These are phyloP conservation scores for Drosophila melanica DNA, from an alignment of 1,140 invertebrate genomes.

Conservation along the genomic window DNA sequence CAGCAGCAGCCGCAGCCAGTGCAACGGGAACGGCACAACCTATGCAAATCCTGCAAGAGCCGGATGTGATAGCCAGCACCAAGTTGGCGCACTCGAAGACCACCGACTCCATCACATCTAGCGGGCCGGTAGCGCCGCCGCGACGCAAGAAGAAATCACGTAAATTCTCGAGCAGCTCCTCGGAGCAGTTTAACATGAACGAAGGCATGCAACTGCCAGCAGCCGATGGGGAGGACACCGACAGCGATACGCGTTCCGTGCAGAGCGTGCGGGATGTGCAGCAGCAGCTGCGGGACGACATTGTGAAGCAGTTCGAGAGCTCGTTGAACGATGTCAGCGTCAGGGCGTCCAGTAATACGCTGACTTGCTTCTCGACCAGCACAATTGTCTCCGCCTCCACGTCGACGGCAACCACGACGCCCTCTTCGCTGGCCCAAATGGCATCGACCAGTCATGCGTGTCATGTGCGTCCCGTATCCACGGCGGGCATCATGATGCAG, in stretches of 20 bases:
- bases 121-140: constrained; percentile 91
- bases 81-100: constrained; percentile 87
- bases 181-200: constrained; percentile 74
- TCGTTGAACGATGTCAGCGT: constrained; percentile 70
- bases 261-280: constrained; percentile 80
- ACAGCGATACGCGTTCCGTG: constrained; percentile 80
- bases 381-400: constrained; percentile 71
- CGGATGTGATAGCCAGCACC: constrained; percentile 97
- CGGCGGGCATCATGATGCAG: constrained; percentile 87
- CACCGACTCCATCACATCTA: constrained; percentile 80
- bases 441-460: constrained; percentile 83
- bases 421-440: constrained; percentile 84
- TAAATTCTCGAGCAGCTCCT: constrained; percentile 85
- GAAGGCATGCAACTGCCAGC: constrained; percentile 63
- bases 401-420: constrained; percentile 61
- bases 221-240: constrained; percentile 72
- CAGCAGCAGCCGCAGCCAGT: constrained; percentile 21
- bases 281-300: constrained; percentile 71
- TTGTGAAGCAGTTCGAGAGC: constrained; percentile 78
- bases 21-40: constrained; percentile 2
- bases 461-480: constrained; percentile 88
- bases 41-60: constrained; percentile 88
- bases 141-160: constrained; percentile 91
- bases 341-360: constrained; percentile 53
- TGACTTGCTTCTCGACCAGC: constrained; percentile 70